Conservation (phyloP, 2,797 vertebrate species). For the Triplophysa yarkandensis region DNA sequence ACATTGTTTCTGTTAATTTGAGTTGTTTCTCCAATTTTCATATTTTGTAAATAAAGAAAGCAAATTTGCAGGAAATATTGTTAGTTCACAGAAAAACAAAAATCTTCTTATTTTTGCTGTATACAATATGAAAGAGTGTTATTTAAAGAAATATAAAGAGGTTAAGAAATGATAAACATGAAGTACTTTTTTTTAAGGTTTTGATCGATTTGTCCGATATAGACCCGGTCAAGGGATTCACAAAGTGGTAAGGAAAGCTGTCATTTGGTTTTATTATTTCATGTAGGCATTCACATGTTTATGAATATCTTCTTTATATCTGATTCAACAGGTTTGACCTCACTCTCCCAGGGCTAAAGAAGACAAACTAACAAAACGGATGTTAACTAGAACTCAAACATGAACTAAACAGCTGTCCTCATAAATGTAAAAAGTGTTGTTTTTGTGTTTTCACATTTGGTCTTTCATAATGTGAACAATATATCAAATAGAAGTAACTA, state of each 20-base stretch:
- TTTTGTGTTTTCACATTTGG: not conserved
- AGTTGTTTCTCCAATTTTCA: no score
- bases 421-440: not conserved
- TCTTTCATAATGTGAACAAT: not conserved
- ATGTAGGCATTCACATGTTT: not conserved
- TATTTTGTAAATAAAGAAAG: no score
- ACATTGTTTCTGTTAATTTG: no score
- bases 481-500: not conserved
- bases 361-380: constrained; percentile 49
- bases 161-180: no score
- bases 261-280: not conserved
- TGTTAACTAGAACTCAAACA: not conserved
- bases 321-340: constrained; percentile 72
- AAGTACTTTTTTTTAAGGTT: constrained; percentile 76
- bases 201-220: constrained; percentile 84
- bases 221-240: constrained; percentile 83
- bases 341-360: constrained; percentile 71
- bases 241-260: constrained; percentile 80
- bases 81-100: no score
- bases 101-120: no score
- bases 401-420: not conserved
- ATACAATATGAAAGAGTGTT: no score
- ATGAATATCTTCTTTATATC: constrained; percentile 20
- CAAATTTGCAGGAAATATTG: no score
- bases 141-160: no score